Evolutionary conservation across 2,888 invertebrate species (phyloP).

Genomic region (Amphipoea oculea): DNA sequence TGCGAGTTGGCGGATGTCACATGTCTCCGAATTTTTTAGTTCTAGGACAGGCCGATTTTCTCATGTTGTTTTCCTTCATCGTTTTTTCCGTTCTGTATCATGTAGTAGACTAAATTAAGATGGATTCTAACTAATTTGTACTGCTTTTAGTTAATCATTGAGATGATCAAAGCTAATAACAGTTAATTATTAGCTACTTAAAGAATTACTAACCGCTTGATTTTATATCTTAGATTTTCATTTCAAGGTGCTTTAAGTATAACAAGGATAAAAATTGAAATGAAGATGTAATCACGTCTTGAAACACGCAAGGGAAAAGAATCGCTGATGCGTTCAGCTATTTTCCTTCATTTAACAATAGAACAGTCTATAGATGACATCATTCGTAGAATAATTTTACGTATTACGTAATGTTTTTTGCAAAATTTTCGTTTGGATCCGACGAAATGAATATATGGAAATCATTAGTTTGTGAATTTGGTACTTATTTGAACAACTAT

Average conservation of each 20-base stretch:
- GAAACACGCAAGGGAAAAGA: conserved; percentile 17
- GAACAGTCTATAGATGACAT: conserved; percentile 5
- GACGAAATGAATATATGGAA: neutral
- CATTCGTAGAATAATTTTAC: neutral
- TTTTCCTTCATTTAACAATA: conserved; percentile 16
- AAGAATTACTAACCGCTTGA: neutral
- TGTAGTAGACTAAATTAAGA: neutral
- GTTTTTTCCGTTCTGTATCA: neutral
- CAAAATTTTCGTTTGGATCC: neutral
- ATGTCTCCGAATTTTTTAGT: too few relatives aligned
- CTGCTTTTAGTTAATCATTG: neutral
- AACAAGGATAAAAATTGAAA: conserved; percentile 35
- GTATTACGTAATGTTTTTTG: conserved; percentile 2
- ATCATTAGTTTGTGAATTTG: neutral
- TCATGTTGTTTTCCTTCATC: too few relatives aligned
- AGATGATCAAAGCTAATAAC: neutral
- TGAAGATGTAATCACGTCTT: conserved; percentile 29
- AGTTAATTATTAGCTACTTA: neutral
- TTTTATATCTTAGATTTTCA: conserved; percentile 15
- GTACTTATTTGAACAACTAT: neutral
- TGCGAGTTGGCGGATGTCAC: too few relatives aligned
- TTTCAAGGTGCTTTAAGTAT: conserved; percentile 27
- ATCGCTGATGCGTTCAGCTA: neutral
- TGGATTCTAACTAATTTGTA: neutral
- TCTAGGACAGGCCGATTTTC: too few relatives aligned